Conservation (phyloP, 64 coral and sea anemone species). For the Stylophora pistillata region DNA sequence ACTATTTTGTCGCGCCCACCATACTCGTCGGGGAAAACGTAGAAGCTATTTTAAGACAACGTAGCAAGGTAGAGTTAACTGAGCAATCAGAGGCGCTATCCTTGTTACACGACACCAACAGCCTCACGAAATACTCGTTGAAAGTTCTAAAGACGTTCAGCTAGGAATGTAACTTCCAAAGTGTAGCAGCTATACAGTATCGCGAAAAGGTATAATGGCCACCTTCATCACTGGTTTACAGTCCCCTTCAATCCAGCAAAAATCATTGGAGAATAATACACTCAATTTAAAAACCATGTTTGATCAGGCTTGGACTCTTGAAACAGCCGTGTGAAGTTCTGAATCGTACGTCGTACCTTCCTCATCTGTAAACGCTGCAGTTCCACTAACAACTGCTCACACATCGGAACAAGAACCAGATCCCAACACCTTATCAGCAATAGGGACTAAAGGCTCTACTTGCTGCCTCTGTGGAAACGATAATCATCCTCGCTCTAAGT, state of each 20-base stretch:
- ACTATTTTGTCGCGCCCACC: no score
- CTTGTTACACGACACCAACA: slow-evolving; percentile 31
- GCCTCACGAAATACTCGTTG: slow-evolving; percentile 22
- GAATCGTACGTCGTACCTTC: background rate
- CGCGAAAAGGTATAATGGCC: no score
- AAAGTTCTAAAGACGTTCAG: slow-evolving; percentile 31
- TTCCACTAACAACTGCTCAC: no score
- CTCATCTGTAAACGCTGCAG: background rate
- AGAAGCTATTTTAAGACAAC: no score
- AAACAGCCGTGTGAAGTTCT: slow-evolving; percentile 23
- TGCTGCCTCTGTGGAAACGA: no score
- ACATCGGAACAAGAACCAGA: background rate
- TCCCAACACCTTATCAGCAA: slow-evolving; percentile 2
- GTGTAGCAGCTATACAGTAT: background rate
- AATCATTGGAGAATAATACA: slow-evolving; percentile 61
- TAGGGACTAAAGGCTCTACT: background rate
- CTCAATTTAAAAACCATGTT: slow-evolving; percentile 58
- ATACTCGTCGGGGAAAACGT: no score
- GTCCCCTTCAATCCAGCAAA: slow-evolving; percentile 24
- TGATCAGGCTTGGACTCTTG: slow-evolving; percentile 33
- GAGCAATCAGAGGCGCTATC: no score
- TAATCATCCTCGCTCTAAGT: no score
- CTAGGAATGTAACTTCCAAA: slow-evolving; percentile 46
- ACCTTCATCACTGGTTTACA: no score
- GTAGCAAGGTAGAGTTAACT: no score